Conservation (phyloP, 1,140 invertebrate genomes). For the Anoplolepis gracilipes region DNA sequence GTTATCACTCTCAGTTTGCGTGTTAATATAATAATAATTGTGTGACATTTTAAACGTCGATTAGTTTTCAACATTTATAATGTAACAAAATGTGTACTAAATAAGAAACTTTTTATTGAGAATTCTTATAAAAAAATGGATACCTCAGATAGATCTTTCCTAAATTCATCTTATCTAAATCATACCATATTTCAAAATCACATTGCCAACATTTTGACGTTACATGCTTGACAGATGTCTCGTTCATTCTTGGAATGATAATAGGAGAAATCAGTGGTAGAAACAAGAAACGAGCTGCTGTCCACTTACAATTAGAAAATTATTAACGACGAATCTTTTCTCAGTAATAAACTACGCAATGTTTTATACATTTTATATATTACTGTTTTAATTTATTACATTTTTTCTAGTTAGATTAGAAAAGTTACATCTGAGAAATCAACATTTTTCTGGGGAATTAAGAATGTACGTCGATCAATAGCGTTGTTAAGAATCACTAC, state of each 20-base stretch:
- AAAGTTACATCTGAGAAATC: background rate
- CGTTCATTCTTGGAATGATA: constrained; percentile 17
- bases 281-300: constrained; percentile 37
- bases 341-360: background rate
- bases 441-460: background rate
- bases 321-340: constrained; percentile 53
- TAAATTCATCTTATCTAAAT: background rate
- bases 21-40: background rate
- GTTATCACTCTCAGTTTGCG: background rate
- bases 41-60: background rate
- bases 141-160: background rate
- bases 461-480: background rate
- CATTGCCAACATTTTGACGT: background rate
- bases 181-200: constrained; percentile 2
- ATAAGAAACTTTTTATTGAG: background rate
- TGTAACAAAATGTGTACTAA: background rate
- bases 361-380: background rate
- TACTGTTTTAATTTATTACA: background rate
- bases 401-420: background rate
- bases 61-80: background rate
- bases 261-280: constrained; percentile 19
- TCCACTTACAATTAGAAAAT: constrained; percentile 53
- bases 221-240: background rate
- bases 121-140: background rate
- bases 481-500: background rate